These are phyloP conservation scores for Catostylus mosaicus DNA, from an alignment of 30 jellyfish, hydroid and myxozoan species.

Conservation along the genomic window DNA sequence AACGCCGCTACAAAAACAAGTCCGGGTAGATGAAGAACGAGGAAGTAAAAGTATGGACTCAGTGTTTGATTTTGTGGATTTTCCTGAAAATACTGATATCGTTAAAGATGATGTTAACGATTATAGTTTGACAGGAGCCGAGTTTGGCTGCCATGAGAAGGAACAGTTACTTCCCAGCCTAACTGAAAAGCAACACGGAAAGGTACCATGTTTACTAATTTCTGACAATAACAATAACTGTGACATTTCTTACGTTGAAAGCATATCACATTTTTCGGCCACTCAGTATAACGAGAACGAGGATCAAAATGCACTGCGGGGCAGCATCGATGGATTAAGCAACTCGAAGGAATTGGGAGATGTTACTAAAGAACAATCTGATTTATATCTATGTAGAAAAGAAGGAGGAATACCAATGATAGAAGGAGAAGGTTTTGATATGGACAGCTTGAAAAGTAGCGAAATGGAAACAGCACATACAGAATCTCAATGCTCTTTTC, in stretches of 20 bases:
- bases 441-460: not conserved
- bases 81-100: not conserved
- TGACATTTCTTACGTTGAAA: not conserved
- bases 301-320: not conserved
- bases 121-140: not conserved
- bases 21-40: conserved; percentile 20
- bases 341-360: not conserved
- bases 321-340: not conserved
- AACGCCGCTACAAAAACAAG: conserved; percentile 38
- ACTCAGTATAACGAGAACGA: not conserved
- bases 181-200: not conserved
- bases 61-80: conserved; percentile 8
- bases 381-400: no score
- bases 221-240: not conserved
- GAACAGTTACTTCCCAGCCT: not conserved
- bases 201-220: not conserved
- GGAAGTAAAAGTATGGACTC: not conserved
- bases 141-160: not conserved
- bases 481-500: conserved; percentile 17
- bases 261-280: not conserved
- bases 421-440: not conserved
- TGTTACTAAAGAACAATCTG: not conserved
- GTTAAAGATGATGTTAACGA: not conserved
- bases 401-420: not conserved
- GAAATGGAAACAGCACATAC: not conserved